Conservation (phyloP, 1,140 invertebrate genomes). For the Pachypeltis micranthus region DNA sequence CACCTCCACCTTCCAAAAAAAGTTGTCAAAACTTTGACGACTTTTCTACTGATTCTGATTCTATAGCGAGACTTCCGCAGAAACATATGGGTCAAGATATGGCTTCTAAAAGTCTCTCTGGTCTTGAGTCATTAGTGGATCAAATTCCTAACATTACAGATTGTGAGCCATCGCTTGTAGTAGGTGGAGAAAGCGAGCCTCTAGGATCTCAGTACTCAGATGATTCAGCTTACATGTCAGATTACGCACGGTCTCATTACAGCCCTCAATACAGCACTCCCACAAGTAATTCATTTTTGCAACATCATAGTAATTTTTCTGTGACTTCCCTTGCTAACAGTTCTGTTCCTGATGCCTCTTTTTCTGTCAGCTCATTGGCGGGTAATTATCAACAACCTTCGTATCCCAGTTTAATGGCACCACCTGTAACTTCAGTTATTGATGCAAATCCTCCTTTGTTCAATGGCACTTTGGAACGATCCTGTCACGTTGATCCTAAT, state of each 20-base stretch:
- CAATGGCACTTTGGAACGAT: constrained; percentile 26
- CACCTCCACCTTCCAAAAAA: constrained; percentile 37
- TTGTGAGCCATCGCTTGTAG: constrained; percentile 34
- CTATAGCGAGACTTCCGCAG: constrained; percentile 27
- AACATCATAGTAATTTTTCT: constrained; percentile 35
- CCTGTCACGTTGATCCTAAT: constrained; percentile 14
- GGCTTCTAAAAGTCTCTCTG: constrained; percentile 73
- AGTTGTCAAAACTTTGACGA: constrained; percentile 32
- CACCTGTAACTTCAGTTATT: constrained; percentile 22
- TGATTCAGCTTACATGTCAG: constrained; percentile 29
- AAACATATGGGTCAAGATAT: constrained; percentile 48
- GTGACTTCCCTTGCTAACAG: constrained; percentile 36
- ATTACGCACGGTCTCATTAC: constrained; percentile 27
- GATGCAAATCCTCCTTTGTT: constrained; percentile 29
- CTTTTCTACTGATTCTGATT: constrained; percentile 29
- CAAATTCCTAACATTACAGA: constrained; percentile 80
- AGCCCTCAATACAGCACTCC: constrained; percentile 25
- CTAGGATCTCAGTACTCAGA: constrained; percentile 26
- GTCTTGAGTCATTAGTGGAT: constrained; percentile 76
- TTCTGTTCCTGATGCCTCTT: constrained; percentile 28
- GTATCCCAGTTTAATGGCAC: constrained; percentile 30
- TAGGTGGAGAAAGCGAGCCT: constrained; percentile 21
- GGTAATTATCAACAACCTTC: constrained; percentile 28
- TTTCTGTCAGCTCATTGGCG: constrained; percentile 31
- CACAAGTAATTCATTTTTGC: constrained; percentile 26